Evolutionary conservation across 2,113 vertebrate genomes (phyloP).

Genomic region (Anas platyrhynchos): DNA sequence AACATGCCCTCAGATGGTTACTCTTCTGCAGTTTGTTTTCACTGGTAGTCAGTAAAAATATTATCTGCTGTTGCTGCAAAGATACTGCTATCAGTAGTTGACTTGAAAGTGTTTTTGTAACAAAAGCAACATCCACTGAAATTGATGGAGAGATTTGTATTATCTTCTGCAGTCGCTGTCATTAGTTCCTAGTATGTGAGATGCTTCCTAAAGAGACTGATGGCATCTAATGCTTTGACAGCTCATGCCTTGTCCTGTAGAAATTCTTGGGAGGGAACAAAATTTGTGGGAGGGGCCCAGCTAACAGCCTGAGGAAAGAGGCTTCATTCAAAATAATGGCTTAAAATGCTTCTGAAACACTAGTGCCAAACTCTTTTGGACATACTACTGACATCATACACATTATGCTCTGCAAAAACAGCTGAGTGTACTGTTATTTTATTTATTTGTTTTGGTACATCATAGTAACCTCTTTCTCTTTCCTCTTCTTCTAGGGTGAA

Average conservation of each 20-base stretch:
- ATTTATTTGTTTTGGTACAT: background rate
- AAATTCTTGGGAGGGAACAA: background rate
- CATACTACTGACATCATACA: background rate
- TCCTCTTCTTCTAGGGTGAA: slow-evolving; percentile 89
- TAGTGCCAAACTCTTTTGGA: background rate
- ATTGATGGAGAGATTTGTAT: background rate
- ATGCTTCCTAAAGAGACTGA: background rate
- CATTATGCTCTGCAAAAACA: background rate
- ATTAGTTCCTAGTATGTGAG: background rate
- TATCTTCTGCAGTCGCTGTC: background rate
- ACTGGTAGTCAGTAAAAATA: background rate
- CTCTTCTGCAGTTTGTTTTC: background rate
- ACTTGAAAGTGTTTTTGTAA: background rate
- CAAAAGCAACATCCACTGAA: background rate
- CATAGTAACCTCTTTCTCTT: slow-evolving; percentile 51
- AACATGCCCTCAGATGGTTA: background rate
- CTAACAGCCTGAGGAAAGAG: background rate
- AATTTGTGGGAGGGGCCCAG: background rate
- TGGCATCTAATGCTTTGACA: background rate
- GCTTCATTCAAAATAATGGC: background rate
- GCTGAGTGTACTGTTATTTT: background rate
- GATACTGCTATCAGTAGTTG: background rate
- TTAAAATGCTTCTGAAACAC: slow-evolving; percentile 3
- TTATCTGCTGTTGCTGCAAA: background rate
- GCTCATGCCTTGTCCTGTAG: background rate